Conservation (phyloP, 1,140 invertebrate genomes). For the Drosophila ogumai region DNA sequence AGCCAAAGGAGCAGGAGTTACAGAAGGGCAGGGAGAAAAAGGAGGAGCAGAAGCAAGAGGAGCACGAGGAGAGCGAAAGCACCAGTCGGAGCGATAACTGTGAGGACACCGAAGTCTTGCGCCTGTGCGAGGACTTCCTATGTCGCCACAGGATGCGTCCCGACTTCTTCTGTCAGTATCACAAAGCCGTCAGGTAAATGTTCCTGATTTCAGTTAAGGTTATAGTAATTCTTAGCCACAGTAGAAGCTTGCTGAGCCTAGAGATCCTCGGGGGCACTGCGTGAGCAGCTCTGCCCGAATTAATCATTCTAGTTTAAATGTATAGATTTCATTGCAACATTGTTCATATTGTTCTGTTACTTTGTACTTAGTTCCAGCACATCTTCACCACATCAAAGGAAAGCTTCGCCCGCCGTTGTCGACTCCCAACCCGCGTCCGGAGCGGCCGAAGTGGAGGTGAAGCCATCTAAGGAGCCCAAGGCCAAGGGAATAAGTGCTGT, state of each 20-base stretch:
- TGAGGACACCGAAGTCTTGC: slow-evolving; percentile 84
- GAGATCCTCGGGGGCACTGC: neutral
- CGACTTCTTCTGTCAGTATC: slow-evolving; percentile 88
- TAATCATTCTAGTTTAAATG: neutral
- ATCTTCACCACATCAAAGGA: slow-evolving; percentile 66
- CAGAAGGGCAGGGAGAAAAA: neutral
- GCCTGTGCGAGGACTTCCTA: slow-evolving; percentile 88
- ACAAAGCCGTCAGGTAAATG: slow-evolving; percentile 73
- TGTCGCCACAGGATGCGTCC: slow-evolving; percentile 88
- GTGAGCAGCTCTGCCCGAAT: neutral
- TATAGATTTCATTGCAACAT: neutral
- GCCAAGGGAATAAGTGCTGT: slow-evolving; percentile 26
- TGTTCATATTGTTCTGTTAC: neutral
- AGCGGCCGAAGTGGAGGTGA: slow-evolving; percentile 14
- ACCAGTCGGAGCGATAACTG: slow-evolving; percentile 55
- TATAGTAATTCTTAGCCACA: neutral
- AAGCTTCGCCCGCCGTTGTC: slow-evolving; percentile 38
- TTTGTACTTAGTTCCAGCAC: slow-evolving; percentile 49
- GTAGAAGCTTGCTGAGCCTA: neutral
- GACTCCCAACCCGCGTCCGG: slow-evolving; percentile 4
- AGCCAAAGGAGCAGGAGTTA: neutral
- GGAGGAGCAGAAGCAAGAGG: neutral
- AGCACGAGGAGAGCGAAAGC: slow-evolving; percentile 33
- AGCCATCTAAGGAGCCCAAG: slow-evolving; percentile 32
- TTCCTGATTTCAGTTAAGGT: no score